Evolutionary conservation across 2,113 vertebrate species (phyloP), one percentile per base, ranked within the genome.

Genomic region (Onychorhynchus coronatus): DNA sequence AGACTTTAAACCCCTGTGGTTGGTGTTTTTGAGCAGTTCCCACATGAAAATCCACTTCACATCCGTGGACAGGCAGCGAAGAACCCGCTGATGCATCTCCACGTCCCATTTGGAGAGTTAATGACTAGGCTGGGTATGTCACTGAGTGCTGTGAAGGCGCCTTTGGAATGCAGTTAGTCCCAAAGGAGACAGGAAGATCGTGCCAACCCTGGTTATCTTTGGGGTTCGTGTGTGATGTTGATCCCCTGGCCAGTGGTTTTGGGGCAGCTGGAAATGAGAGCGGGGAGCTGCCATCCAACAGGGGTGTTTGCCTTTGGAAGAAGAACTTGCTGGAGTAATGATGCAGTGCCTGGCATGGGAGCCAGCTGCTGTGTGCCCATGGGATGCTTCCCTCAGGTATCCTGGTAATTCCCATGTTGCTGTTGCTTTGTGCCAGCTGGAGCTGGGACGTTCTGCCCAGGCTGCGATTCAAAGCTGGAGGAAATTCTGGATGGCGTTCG

Each of bases 41-140:
- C 1, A 0, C 2, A 0, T 24, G 47, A 50, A 55, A 65, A 70
- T 46, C 77, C 21, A 2, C 24, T 23, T 62, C 27, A 1, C 27
- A 2, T 37, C 21, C 5, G 7, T 1, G 2, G 21, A 61, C 61
- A 17, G 74, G 18, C 46, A 18, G 61, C 1, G 1, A 44, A 46
- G 65, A 46, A 13, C 65, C 47, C 0, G 0, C 67, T 35, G 61
- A 6, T 23, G 35, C 61, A 9, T 22, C 35, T 46, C 74, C 1
- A 1, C 21, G 12, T 49, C 46, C 39, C 19, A 2, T 47, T 14
- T 42, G 78, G 52, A 0, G 13, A 49, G 59, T 41, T 35, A 23
- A 1, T 15, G 13, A 33, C 49, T 19, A 24, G 41, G 47, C 44
- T 18, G n/a, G 42, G 20, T 25, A 11, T 23, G 22, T 24, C 50